These are phyloP conservation scores for Lepidurus apus DNA, from an alignment of 1,140 invertebrate genomes.

Conservation along the genomic window DNA sequence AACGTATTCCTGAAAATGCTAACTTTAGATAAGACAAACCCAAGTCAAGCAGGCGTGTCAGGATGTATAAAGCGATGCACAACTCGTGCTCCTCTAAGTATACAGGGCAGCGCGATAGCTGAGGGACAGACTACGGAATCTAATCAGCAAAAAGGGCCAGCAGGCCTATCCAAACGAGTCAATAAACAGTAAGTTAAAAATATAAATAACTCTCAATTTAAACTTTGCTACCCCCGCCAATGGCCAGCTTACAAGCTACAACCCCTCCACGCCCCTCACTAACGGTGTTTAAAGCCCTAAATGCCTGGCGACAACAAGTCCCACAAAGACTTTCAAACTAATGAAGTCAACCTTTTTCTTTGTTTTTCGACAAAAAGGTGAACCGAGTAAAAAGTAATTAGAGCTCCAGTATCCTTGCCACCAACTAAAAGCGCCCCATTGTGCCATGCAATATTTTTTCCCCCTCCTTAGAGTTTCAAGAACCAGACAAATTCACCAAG, in stretches of 20 bases:
- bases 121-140: background rate
- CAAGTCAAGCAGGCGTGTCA: conserved; percentile 1
- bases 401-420: background rate
- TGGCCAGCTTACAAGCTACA: background rate
- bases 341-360: background rate
- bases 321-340: background rate
- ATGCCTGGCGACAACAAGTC: background rate
- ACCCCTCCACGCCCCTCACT: background rate
- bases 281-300: background rate
- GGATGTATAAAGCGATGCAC: background rate
- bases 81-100: background rate
- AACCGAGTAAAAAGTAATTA: background rate
- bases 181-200: background rate
- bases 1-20: background rate
- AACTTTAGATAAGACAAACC: background rate
- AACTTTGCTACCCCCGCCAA: background rate
- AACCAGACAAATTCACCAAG: background rate
- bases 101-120: background rate
- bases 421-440: background rate
- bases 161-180: background rate
- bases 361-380: background rate
- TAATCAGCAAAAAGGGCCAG: conserved; percentile 1
- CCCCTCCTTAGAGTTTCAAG: no score
- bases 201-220: background rate
- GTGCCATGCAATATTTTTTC: background rate